Conservation (phyloP, 2,888 invertebrate genomes). For the Cecidostiba fungosa region DNA sequence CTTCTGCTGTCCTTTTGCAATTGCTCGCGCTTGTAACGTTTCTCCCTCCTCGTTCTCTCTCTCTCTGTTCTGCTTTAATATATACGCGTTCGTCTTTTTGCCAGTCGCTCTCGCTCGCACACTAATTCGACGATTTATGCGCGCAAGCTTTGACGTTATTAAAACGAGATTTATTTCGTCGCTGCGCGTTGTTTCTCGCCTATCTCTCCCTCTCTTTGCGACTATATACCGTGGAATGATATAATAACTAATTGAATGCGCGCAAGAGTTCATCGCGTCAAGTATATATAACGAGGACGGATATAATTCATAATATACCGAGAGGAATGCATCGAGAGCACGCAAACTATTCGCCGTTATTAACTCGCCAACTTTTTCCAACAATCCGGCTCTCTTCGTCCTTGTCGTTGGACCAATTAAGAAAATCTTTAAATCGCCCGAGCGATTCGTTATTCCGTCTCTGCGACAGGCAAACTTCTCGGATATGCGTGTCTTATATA, state of each 20-base stretch:
- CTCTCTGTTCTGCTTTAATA: not conserved
- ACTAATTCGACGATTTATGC: conserved; percentile 2
- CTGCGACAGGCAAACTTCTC: not conserved
- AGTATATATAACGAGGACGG: not conserved
- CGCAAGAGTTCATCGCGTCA: not conserved
- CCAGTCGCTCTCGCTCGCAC: not conserved
- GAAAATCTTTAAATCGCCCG: conserved; percentile 46
- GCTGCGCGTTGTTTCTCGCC: not conserved
- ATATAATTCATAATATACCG: not conserved
- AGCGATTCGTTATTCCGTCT: conserved; percentile 41
- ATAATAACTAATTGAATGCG: conserved; percentile 4
- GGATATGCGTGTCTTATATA: not conserved
- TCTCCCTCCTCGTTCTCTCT: not conserved
- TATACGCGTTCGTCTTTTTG: not conserved
- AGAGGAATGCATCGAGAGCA: conserved; percentile 27
- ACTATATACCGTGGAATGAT: too few species aligned
- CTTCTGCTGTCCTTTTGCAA: conserved; percentile 23
- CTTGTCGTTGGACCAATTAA: conserved; percentile 49
- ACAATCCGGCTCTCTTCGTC: not conserved
- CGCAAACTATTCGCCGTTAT: not conserved
- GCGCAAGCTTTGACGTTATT: not conserved
- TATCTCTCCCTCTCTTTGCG: not conserved
- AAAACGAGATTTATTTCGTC: conserved; percentile 1
- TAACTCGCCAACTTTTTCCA: conserved; percentile 41
- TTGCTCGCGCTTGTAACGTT: conserved; percentile 39